Conservation (phyloP, 2,797 vertebrate genomes). For the Trichosurus vulpecula region DNA sequence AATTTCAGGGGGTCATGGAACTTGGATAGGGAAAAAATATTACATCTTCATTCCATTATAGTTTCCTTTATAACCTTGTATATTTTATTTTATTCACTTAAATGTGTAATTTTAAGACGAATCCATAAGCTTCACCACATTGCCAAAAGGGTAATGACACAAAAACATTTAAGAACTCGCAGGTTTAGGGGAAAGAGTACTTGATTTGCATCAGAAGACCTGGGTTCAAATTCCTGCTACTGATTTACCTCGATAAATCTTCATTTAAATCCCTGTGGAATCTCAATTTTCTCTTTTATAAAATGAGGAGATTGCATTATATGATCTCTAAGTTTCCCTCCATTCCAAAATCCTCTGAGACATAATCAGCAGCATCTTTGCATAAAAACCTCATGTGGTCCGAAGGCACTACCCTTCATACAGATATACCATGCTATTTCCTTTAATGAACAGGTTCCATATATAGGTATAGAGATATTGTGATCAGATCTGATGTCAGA, state of each 20-base stretch:
- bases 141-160: neutral
- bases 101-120: neutral
- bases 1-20: neutral
- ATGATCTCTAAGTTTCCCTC: neutral
- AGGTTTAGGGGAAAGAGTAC: neutral
- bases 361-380: neutral
- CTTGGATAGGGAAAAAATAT: neutral
- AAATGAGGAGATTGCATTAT: neutral
- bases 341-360: neutral
- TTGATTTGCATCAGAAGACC: neutral
- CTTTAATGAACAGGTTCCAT: constrained; percentile 15
- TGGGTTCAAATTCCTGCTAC: neutral
- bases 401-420: neutral
- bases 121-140: neutral
- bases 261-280: neutral
- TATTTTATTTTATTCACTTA: neutral
- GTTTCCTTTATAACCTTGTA: neutral
- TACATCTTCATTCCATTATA: neutral
- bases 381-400: neutral
- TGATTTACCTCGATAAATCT: neutral
- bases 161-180: neutral
- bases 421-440: neutral
- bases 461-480: constrained; percentile 8
- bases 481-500: constrained; percentile 8
- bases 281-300: neutral